Evolutionary conservation across 2,797 vertebrate species (phyloP), one percentile per base, ranked within the genome.

Genomic region (Aythya fuligula): DNA sequence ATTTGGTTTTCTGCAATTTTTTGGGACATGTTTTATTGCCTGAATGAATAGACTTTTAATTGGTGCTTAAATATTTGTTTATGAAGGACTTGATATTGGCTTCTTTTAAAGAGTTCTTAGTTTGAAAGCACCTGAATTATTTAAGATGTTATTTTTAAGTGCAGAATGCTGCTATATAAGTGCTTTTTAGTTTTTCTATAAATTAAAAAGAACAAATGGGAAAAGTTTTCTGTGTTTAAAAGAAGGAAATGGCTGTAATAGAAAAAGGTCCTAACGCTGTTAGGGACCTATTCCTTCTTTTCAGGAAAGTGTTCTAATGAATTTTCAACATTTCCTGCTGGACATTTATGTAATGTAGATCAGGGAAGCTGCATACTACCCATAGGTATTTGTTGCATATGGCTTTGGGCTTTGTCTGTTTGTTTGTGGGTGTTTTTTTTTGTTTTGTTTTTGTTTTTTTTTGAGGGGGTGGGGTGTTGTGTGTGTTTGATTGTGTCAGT

Each of bases 261-360:
- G 58, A 60, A 85, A 60, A 72, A 56, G 9, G 32, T 84, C 7
- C 51, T 76, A 62, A 45, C 82, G 39, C 39, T 94, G 22, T 22
- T 56, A 18, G 12, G 6, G 17, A 51, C 8, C 10, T 54, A 5
- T 58, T 70, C 13, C 19, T 86, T 72, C 45, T 78, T 85, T 67
- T 82, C 10, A 41, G 85, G 67, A 72, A 93, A 78, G 15, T 43
- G 11, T 89, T 81, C n/a, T 89, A n/a, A 60, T 87, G 13, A 57
- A 56, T 89, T 82, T 94, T 85, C 19, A 49, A 7, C 1, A 2
- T 77, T 88, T 83, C 34, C 25, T 62, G 25, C 36, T 89, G 60
- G 39, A 25, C 1, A 9, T 17, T 81, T 7, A 36, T 30, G 24
- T 51, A 7, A 30, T 20, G 6, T 57, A 32, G 25, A n/a, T 56